A percentile compares a stretch with the other conserved stretches of the same genome.
Evolutionary conservation across 1,140 invertebrate species (phyloP).

Genomic region (Archegozetes longisetosus): DNA sequence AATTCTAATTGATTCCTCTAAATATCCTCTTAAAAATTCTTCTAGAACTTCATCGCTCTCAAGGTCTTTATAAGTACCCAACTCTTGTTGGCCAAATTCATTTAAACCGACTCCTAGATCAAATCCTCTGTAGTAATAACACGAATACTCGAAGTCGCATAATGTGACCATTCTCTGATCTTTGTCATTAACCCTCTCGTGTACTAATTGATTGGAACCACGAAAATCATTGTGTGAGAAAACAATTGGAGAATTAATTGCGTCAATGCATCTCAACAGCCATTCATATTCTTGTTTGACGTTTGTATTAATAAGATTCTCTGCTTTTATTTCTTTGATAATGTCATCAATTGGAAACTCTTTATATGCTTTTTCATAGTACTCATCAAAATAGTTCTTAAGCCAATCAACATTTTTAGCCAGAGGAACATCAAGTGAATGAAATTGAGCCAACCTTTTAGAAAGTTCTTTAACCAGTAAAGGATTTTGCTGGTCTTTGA

Average conservation of each 20-base stretch:
- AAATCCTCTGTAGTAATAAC: not conserved
- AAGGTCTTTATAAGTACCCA: not conserved
- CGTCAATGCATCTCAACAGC: not conserved
- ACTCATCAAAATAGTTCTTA: not conserved
- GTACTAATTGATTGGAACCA: not conserved
- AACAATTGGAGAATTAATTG: not conserved
- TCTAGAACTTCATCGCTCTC: not conserved
- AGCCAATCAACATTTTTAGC: not conserved
- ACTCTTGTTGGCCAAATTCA: not conserved
- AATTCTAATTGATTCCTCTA: not conserved
- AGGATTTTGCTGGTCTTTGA: slow-evolving; percentile 2
- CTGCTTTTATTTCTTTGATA: not conserved
- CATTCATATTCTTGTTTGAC: not conserved
- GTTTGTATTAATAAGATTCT: not conserved
- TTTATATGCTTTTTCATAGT: not conserved
- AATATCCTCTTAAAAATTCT: not conserved
- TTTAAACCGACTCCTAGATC: not conserved
- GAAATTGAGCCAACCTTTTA: not conserved
- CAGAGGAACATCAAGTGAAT: not conserved
- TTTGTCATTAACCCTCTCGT: not conserved
- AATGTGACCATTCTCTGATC: not conserved
- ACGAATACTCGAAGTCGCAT: slow-evolving; percentile 1
- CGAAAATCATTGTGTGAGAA: slow-evolving; percentile 3
- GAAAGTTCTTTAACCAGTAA: slow-evolving; percentile 2
- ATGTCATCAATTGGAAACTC: not conserved